Conservation (phyloP, 2,797 vertebrate genomes). For the Podargus strigoides region DNA sequence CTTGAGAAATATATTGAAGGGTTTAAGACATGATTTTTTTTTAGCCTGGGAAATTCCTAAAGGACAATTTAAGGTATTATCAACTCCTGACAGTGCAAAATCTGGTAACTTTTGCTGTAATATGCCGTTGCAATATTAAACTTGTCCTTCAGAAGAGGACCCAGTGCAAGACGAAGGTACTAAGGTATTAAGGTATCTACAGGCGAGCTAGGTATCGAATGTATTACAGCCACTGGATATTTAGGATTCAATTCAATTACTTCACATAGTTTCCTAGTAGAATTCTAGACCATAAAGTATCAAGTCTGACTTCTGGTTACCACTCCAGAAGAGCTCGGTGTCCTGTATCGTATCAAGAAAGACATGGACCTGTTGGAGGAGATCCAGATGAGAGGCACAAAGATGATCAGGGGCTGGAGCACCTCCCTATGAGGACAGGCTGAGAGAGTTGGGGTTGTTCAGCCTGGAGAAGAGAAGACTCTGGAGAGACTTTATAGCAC, state of each 20-base stretch:
- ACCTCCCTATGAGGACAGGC: background rate
- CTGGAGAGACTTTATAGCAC: fast-evolving
- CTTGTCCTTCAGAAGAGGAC: background rate
- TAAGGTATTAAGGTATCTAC: background rate
- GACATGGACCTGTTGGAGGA: background rate
- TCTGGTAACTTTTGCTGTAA: background rate
- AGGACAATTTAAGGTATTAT: background rate
- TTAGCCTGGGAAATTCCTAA: background rate
- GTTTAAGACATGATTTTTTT: background rate
- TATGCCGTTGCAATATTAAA: background rate
- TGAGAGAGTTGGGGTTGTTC: background rate
- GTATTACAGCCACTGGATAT: background rate
- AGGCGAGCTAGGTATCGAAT: background rate
- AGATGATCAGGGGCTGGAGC: background rate
- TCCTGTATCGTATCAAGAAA: background rate
- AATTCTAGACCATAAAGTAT: background rate
- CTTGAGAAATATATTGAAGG: background rate
- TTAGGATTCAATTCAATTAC: background rate
- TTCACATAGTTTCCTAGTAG: background rate
- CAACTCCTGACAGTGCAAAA: background rate
- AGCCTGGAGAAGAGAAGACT: background rate
- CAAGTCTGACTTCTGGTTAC: background rate
- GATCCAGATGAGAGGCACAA: background rate
- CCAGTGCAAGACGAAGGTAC: background rate
- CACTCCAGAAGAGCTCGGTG: background rate